These are phyloP conservation scores for Anas platyrhynchos DNA, from an alignment of 2,113 vertebrate genomes.

Conservation along the genomic window DNA sequence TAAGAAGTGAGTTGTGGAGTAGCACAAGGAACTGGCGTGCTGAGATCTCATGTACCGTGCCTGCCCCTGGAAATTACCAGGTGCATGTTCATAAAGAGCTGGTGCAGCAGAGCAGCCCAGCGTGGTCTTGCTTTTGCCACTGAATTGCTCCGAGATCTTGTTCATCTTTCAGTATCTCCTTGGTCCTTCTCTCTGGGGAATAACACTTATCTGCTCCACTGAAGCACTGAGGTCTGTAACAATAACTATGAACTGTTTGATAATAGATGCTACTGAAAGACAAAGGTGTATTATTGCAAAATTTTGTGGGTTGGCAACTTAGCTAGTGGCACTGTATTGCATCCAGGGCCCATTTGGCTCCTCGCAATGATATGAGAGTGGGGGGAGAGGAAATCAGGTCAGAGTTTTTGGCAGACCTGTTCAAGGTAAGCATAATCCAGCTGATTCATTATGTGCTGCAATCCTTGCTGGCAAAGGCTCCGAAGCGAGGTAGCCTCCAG, in stretches of 20 bases:
- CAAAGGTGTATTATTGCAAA: slow-evolving; percentile 45
- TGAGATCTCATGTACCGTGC: neutral
- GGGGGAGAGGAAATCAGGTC: slow-evolving; percentile 69
- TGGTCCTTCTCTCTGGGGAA: slow-evolving; percentile 25
- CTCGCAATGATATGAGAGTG: slow-evolving; percentile 23
- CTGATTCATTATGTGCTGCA: slow-evolving; percentile 72
- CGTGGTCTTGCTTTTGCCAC: neutral
- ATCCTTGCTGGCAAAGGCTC: slow-evolving; percentile 50
- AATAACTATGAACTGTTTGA: slow-evolving; percentile 18
- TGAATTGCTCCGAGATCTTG: neutral
- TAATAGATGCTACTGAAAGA: slow-evolving; percentile 34
- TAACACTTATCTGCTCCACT: neutral
- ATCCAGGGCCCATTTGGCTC: slow-evolving; percentile 34
- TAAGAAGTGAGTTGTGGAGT: neutral
- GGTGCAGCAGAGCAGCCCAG: neutral
- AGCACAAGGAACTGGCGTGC: neutral
- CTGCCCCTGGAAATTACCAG: neutral
- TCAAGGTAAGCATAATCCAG: slow-evolving; percentile 68
- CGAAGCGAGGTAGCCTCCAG: slow-evolving; percentile 17
- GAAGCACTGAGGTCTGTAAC: slow-evolving; percentile 32
- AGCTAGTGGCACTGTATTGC: slow-evolving; percentile 15
- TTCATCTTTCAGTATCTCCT: slow-evolving; percentile 29
- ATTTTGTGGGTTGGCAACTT: slow-evolving; percentile 45
- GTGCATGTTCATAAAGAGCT: neutral
- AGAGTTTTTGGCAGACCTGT: slow-evolving; percentile 62